These are phyloP conservation scores for Hyaena hyaena DNA, from an alignment of 2,113 vertebrate genomes.

Conservation along the genomic window DNA sequence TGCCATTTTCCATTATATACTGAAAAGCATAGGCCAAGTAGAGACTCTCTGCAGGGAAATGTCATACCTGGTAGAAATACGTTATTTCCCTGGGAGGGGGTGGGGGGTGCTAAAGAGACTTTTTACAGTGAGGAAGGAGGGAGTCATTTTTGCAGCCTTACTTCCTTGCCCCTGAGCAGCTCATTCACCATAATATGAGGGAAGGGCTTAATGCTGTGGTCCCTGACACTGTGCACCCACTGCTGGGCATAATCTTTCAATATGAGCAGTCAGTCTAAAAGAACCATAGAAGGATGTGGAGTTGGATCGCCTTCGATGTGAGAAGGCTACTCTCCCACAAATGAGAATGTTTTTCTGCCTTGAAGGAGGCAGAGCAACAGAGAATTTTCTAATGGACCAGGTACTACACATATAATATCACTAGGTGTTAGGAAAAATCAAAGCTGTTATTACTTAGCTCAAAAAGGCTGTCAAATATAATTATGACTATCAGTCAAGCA, in stretches of 20 bases:
- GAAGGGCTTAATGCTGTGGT: not conserved
- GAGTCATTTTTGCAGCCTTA: not conserved
- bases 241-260: not conserved
- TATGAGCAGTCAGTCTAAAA: not conserved
- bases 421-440: slow-evolving; percentile 50
- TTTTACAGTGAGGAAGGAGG: not conserved
- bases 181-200: not conserved
- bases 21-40: not conserved
- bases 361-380: not conserved
- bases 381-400: not conserved
- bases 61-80: not conserved
- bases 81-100: not conserved
- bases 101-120: not conserved
- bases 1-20: not conserved
- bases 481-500: slow-evolving; percentile 29
- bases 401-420: slow-evolving; percentile 25
- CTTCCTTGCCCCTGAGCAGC: not conserved
- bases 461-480: slow-evolving; percentile 53
- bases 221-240: not conserved
- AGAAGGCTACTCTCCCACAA: not conserved
- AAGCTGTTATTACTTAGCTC: slow-evolving; percentile 54
- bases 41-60: slow-evolving; percentile 7
- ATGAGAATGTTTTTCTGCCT: not conserved
- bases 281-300: not conserved
- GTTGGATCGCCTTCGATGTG: not conserved